Conservation (phyloP, 2,888 invertebrate species). For the Drosophila nigritarsus region DNA sequence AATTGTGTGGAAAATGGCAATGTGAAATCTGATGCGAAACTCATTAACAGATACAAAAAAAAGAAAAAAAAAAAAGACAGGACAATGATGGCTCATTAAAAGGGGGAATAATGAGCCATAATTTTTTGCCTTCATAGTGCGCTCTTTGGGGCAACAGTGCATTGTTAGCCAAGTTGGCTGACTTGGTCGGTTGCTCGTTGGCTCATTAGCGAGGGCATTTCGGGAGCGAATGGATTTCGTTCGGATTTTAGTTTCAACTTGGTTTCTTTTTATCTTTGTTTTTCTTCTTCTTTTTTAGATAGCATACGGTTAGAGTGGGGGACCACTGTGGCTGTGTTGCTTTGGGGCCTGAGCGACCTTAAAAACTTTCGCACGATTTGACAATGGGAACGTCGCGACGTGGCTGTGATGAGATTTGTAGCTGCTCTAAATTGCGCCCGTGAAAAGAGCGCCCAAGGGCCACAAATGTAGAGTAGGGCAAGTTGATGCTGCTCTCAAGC, state of each 20-base stretch:
- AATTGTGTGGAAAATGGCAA: background rate
- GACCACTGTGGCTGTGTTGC: constrained; percentile 16
- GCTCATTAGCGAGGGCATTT: constrained; percentile 32
- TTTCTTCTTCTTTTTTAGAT: background rate
- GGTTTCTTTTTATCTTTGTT: background rate
- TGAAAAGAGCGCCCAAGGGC: constrained; percentile 30
- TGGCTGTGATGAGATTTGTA: constrained; percentile 40
- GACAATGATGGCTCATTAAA: constrained; percentile 13
- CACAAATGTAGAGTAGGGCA: constrained; percentile 35
- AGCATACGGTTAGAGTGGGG: background rate
- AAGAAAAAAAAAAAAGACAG: background rate
- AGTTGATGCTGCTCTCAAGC: constrained; percentile 28
- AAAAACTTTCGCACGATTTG: constrained; percentile 71
- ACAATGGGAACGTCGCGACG: constrained; percentile 47
- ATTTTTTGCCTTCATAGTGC: background rate
- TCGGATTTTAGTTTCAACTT: constrained; percentile 1
- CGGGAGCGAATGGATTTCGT: constrained; percentile 10
- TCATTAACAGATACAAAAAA: constrained; percentile 6
- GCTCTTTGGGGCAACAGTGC: constrained; percentile 10
- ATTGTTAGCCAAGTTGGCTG: constrained; percentile 19
- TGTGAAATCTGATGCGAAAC: background rate
- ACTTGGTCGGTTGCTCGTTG: constrained; percentile 14
- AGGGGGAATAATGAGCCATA: constrained; percentile 16
- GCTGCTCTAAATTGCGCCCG: constrained; percentile 30
- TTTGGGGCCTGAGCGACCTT: constrained; percentile 48